Conservation (phyloP, 2,113 vertebrate genomes). For the Artemisiospiza belli region DNA sequence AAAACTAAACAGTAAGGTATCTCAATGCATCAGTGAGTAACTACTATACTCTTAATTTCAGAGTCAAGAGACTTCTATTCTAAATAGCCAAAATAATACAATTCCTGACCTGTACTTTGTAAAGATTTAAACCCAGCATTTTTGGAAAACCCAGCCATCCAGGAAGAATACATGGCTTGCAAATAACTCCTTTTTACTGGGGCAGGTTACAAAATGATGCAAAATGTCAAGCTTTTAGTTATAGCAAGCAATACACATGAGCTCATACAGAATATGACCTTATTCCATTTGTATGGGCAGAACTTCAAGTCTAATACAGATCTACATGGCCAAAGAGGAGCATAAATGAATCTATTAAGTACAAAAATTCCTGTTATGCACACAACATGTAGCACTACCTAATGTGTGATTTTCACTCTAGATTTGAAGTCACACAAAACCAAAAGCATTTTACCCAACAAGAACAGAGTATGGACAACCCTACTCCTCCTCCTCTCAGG, state of each 20-base stretch:
- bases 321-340: not conserved
- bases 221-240: not conserved
- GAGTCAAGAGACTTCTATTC: not conserved
- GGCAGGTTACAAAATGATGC: not conserved
- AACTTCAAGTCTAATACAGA: not conserved
- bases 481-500: not conserved
- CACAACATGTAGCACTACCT: not conserved
- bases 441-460: not conserved
- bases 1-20: not conserved
- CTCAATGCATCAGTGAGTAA: not conserved
- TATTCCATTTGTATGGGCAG: not conserved
- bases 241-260: not conserved
- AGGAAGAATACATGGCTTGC: not conserved
- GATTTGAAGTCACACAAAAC: not conserved
- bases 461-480: rapidly evolving
- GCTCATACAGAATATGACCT: not conserved
- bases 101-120: not conserved
- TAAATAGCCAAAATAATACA: not conserved
- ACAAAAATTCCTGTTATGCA: not conserved
- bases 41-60: not conserved
- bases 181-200: not conserved
- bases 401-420: not conserved
- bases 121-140: not conserved
- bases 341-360: not conserved
- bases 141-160: not conserved